Evolutionary conservation across 1,140 invertebrate species (phyloP).

Genomic region (Drosophila navojoa): DNA sequence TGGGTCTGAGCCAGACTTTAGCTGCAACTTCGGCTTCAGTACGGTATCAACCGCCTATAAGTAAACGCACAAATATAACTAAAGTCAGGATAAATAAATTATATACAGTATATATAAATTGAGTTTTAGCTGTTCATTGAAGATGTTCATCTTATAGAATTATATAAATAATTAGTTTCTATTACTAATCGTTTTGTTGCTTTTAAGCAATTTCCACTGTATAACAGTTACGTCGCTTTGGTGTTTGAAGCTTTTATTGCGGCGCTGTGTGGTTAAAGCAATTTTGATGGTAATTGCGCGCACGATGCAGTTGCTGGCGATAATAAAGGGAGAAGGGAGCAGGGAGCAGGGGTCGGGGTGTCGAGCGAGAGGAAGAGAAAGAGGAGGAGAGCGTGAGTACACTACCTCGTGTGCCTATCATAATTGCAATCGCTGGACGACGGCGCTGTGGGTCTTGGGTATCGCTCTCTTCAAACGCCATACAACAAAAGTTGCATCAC

Average conservation of each 20-base stretch:
- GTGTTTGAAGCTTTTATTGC: slow-evolving; percentile 25
- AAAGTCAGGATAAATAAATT: not conserved
- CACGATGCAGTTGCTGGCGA: slow-evolving; percentile 33
- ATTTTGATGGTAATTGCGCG: slow-evolving; percentile 40
- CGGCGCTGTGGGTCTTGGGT: slow-evolving; percentile 15
- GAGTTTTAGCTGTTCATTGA: too few species aligned
- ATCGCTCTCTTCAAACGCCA: slow-evolving; percentile 44
- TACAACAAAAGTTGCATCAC: slow-evolving; percentile 75
- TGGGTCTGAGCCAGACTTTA: slow-evolving; percentile 47
- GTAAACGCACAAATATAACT: not conserved
- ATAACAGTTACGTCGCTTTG: slow-evolving; percentile 41
- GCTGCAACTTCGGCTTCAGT: slow-evolving; percentile 13
- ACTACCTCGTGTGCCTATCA: slow-evolving; percentile 44
- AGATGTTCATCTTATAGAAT: too few species aligned
- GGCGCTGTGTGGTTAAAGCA: slow-evolving; percentile 25
- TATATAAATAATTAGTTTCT: not conserved
- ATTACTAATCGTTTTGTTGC: not conserved
- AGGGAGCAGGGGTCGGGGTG: not conserved
- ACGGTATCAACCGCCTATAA: slow-evolving; percentile 4
- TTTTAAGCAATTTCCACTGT: slow-evolving; percentile 4
- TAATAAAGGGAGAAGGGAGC: slow-evolving; percentile 17
- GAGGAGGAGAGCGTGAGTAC: not conserved
- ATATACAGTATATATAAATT: too few species aligned
- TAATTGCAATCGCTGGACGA: slow-evolving; percentile 40
- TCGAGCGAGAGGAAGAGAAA: not conserved